Conservation (phyloP, 2,888 invertebrate species). For the Papilio elwesi region DNA sequence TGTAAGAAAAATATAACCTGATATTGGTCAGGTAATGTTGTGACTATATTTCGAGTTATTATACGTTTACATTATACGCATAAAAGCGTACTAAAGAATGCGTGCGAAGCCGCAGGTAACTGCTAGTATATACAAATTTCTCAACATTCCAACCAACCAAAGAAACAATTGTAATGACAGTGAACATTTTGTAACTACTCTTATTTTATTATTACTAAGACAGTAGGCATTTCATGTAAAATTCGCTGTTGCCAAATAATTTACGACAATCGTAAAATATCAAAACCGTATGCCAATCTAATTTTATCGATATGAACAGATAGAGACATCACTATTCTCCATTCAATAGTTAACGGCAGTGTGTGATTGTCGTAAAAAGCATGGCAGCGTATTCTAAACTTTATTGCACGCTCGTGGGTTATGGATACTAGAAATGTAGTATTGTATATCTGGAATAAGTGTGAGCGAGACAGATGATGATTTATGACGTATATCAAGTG, state of each 20-base stretch:
- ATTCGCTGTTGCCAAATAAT: neutral
- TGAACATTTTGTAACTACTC: no score
- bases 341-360: slow-evolving; percentile 8
- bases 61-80: no score
- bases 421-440: neutral
- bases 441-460: neutral
- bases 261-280: neutral
- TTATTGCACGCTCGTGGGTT: slow-evolving; percentile 15
- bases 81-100: no score
- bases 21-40: no score
- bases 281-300: neutral
- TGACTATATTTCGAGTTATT: no score
- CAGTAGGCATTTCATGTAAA: neutral
- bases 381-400: slow-evolving; percentile 2
- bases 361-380: slow-evolving; percentile 19
- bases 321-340: slow-evolving; percentile 22
- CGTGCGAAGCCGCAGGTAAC: no score
- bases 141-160: no score
- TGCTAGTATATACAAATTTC: no score
- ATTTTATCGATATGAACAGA: slow-evolving; percentile 7
- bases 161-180: no score
- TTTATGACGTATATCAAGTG: slow-evolving; percentile 13
- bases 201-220: neutral
- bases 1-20: no score
- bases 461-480: slow-evolving; percentile 12